Evolutionary conservation across 2,888 invertebrate genomes (phyloP).

Genomic region (Drosophila atripex): DNA sequence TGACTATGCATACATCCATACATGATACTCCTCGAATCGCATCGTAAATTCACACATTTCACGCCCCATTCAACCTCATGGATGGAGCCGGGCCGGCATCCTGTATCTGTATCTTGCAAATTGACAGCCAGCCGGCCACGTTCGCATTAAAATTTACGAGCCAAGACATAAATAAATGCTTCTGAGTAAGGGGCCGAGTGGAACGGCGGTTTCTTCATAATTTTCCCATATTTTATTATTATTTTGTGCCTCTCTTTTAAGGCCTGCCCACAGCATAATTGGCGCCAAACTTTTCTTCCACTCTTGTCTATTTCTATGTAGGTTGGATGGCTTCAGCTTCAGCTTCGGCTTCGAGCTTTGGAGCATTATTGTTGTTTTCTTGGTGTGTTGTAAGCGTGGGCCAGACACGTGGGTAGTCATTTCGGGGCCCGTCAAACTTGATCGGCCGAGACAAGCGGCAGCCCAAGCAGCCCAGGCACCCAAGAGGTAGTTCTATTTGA

Average conservation of each 20-base stretch:
- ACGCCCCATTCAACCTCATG: constrained; percentile 61
- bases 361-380: constrained; percentile 9
- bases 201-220: constrained; percentile 39
- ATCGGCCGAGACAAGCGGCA: constrained; percentile 27
- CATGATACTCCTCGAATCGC: constrained; percentile 39
- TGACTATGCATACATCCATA: constrained; percentile 43
- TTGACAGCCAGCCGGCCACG: constrained; percentile 65
- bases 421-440: constrained; percentile 39
- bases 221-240: constrained; percentile 40
- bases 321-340: constrained; percentile 27
- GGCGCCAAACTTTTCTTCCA: constrained; percentile 39
- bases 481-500: constrained; percentile 38
- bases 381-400: constrained; percentile 17
- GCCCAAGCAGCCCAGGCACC: background rate
- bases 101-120: constrained; percentile 56
- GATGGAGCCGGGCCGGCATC: constrained; percentile 45
- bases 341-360: constrained; percentile 18
- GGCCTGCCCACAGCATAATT: constrained; percentile 42
- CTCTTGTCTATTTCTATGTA: constrained; percentile 17
- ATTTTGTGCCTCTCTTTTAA: constrained; percentile 16
- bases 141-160: constrained; percentile 69
- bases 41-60: constrained; percentile 72
- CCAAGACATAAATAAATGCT: constrained; percentile 61
- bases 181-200: constrained; percentile 1
- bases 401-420: constrained; percentile 41